Percentiles rank a stretch among this genome's conserved stretches.
Conservation (phyloP, 2,888 invertebrate genomes). For the Syrista parreyssii region DNA sequence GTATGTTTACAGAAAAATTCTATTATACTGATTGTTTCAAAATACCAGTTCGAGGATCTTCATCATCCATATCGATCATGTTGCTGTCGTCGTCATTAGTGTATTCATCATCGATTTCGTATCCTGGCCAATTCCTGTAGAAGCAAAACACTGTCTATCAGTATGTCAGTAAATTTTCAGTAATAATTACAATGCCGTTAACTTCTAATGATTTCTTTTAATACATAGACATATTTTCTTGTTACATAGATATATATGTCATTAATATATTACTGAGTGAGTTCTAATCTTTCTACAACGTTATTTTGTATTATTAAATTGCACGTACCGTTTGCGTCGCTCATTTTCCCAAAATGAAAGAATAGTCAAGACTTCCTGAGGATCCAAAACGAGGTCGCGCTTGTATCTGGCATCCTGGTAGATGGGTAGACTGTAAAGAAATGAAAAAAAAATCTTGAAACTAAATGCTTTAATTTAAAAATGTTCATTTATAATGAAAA, state of each 20-base stretch:
- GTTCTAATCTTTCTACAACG: neutral
- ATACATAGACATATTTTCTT: too few relatives aligned
- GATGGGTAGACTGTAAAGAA: slow-evolving; percentile 42
- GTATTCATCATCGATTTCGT: slow-evolving; percentile 53
- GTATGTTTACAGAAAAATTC: neutral
- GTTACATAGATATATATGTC: neutral
- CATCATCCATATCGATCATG: slow-evolving; percentile 51
- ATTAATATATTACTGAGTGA: neutral
- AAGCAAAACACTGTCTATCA: slow-evolving; percentile 1
- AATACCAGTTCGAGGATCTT: slow-evolving; percentile 53
- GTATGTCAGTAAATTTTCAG: slow-evolving; percentile 2
- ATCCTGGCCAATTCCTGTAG: slow-evolving; percentile 53
- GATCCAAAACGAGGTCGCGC: slow-evolving; percentile 57
- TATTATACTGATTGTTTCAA: neutral
- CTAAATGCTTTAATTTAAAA: neutral
- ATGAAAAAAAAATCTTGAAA: slow-evolving; percentile 2
- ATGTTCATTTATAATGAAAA: neutral
- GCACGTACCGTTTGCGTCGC: slow-evolving; percentile 50
- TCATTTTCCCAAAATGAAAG: slow-evolving; percentile 62
- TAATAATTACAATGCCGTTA: neutral
- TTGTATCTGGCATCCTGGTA: slow-evolving; percentile 59
- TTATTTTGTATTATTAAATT: neutral
- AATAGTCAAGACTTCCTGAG: slow-evolving; percentile 60
- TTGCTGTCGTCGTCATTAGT: slow-evolving; percentile 55
- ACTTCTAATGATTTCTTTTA: neutral